phyloP scores from a whole-genome alignment of 1,140 invertebrate genomes.

The Platorchestia sp. region DNA sequence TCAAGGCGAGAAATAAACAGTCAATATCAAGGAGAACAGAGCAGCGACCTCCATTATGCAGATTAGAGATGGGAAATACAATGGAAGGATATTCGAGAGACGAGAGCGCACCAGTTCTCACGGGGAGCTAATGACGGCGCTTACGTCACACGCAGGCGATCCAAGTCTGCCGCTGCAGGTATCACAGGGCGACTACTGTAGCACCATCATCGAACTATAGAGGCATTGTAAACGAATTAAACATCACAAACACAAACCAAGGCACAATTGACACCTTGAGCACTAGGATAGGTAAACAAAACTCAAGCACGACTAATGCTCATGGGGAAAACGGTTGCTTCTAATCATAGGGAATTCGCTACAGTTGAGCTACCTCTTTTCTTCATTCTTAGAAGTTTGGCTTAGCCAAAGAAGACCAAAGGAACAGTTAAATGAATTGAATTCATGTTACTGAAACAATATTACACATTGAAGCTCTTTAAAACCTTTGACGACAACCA shows the following conservation, averaged over 20 bases:
- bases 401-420: too few relatives aligned
- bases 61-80: neutral
- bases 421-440: too few relatives aligned
- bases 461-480: too few relatives aligned
- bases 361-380: too few relatives aligned
- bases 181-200: neutral
- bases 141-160: neutral
- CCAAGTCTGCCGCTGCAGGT: too few relatives aligned
- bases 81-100: neutral
- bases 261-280: neutral
- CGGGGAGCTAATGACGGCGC: neutral
- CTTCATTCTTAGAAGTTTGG: too few relatives aligned
- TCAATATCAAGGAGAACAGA: neutral
- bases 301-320: too few relatives aligned
- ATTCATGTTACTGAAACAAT: too few relatives aligned
- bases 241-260: neutral
- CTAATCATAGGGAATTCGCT: too few relatives aligned
- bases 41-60: neutral
- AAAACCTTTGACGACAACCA: too few relatives aligned
- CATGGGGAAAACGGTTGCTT: too few relatives aligned
- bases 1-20: neutral
- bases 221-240: neutral
- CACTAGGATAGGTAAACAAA: too few relatives aligned
- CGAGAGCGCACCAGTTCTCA: neutral
- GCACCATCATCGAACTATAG: neutral